Conservation (phyloP, 1,140 invertebrate genomes). For the Zelostemma sp. region DNA sequence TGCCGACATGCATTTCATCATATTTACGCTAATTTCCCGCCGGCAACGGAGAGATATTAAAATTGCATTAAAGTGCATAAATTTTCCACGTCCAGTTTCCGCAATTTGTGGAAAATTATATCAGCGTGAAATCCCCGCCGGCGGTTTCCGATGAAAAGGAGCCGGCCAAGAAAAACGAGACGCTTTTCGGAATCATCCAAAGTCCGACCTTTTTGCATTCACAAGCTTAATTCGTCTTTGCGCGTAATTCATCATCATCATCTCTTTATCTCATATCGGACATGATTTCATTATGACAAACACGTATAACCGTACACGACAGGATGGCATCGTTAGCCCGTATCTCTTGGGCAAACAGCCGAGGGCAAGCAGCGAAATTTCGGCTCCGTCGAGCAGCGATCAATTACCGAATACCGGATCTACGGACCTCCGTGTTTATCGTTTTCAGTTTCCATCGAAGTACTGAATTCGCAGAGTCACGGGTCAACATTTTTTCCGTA, state of each 20-base stretch:
- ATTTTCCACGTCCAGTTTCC: no score
- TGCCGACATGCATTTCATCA: no score
- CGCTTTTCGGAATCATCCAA: background rate
- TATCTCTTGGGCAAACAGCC: slow-evolving; percentile 44
- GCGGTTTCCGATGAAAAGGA: no score
- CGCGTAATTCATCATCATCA: slow-evolving; percentile 45
- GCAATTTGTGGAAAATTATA: no score
- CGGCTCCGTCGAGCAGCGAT: slow-evolving; percentile 38
- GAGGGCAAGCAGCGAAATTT: slow-evolving; percentile 41
- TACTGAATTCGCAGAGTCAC: no score
- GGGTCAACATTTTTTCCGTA: slow-evolving; percentile 2
- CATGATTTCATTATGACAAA: slow-evolving; percentile 48
- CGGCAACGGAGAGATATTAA: no score
- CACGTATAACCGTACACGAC: slow-evolving; percentile 40
- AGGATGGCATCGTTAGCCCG: slow-evolving; percentile 37
- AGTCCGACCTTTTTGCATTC: slow-evolving; percentile 28
- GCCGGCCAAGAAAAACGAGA: no score
- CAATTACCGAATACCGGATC: slow-evolving; percentile 46
- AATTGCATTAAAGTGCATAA: no score
- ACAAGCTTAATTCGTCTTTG: slow-evolving; percentile 43
- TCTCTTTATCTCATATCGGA: slow-evolving; percentile 49
- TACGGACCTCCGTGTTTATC: no score
- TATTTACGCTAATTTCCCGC: no score
- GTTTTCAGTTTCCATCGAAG: no score
- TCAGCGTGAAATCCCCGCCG: no score